Evolutionary conservation across 2,888 invertebrate species (phyloP).

Genomic region (Calameuta idolon): DNA sequence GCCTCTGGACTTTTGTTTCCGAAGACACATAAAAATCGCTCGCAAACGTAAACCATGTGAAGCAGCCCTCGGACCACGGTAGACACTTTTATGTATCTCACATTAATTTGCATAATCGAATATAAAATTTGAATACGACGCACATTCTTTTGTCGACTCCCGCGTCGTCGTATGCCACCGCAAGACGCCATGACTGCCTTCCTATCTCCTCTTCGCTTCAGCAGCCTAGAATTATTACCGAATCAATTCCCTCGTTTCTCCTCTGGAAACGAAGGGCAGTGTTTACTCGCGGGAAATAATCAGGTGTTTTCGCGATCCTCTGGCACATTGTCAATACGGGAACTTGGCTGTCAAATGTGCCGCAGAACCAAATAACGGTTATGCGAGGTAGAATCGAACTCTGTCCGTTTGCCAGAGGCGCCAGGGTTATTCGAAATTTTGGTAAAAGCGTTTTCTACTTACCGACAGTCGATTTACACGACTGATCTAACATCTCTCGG

Average conservation of each 20-base stretch:
- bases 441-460: too few species aligned
- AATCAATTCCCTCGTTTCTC: constrained; percentile 19
- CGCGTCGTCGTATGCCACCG: constrained; percentile 27
- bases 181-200: constrained; percentile 10
- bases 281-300: neutral
- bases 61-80: constrained; percentile 42
- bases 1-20: constrained; percentile 60
- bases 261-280: neutral
- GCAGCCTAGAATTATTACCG: constrained; percentile 13
- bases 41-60: constrained; percentile 37
- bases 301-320: neutral
- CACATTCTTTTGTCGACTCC: constrained; percentile 33
- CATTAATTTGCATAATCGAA: constrained; percentile 66
- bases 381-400: too few species aligned
- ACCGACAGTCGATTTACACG: too few species aligned
- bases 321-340: neutral
- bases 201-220: neutral
- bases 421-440: too few species aligned
- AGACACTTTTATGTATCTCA: constrained; percentile 63
- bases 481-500: too few species aligned
- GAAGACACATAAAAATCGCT: constrained; percentile 61
- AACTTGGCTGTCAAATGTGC: neutral
- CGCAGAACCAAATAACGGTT: too few species aligned
- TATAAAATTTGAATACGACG: constrained; percentile 63
- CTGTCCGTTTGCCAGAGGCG: too few species aligned